Percentiles rank a stretch among this genome's conserved stretches.
These are phyloP conservation scores for Thymelicus acteon DNA, from an alignment of 2,888 invertebrate genomes.

Conservation along the genomic window DNA sequence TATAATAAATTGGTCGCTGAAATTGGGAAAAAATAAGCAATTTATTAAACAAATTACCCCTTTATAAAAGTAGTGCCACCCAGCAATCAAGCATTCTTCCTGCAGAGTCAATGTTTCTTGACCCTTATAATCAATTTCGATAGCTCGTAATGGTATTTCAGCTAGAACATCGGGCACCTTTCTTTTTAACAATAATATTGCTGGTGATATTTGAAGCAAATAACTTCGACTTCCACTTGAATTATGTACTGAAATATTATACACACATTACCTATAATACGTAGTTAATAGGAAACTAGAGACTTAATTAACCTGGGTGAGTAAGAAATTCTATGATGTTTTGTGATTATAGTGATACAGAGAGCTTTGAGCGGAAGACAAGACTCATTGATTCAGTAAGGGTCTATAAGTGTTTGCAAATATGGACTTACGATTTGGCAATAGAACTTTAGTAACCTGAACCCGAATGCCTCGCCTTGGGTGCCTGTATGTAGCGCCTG, in stretches of 20 bases:
- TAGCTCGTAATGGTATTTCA: slow-evolving; percentile 60
- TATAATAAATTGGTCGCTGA: no score
- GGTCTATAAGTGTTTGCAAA: no score
- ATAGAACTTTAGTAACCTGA: slow-evolving; percentile 65
- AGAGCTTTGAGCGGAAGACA: no score
- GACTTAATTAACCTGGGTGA: no score
- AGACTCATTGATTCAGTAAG: no score
- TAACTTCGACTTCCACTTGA: slow-evolving; percentile 52
- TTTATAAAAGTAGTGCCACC: slow-evolving; percentile 74
- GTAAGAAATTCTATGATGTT: no score
- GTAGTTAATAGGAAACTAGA: no score
- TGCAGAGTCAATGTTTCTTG: slow-evolving; percentile 56
- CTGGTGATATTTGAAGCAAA: slow-evolving; percentile 61
- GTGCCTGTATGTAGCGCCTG: slow-evolving; percentile 65
- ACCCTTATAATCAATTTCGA: slow-evolving; percentile 58
- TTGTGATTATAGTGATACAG: no score
- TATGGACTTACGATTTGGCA: slow-evolving; percentile 63
- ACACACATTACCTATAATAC: no score
- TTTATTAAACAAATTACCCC: slow-evolving; percentile 52
- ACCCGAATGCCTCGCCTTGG: slow-evolving; percentile 70
- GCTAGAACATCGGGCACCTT: slow-evolving; percentile 64
- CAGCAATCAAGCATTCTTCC: slow-evolving; percentile 67
- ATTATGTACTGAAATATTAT: slow-evolving; percentile 38
- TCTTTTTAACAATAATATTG: slow-evolving; percentile 60
- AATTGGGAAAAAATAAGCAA: no score